Base-by-base conservation (phyloP, 1,140 invertebrate species). In the Rhizoglyphus robini region DNA sequence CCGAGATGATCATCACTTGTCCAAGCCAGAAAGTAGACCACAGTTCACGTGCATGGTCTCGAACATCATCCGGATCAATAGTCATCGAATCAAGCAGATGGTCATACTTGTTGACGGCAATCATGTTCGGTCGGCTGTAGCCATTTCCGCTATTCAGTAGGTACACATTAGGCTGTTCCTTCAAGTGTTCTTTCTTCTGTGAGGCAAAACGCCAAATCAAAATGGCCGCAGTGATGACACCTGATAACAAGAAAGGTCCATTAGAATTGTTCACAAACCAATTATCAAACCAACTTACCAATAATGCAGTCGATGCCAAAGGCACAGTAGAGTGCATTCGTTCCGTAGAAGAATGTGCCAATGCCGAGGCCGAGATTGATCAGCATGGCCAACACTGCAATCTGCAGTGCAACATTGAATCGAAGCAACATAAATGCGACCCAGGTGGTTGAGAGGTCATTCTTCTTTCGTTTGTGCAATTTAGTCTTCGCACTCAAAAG, bases 21-120 rank as follows among this genome's bases (percentile, higher is more conserved):
- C 58, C 58, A 2, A 60, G 15, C 58, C 58, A 60, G 29, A 60
- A 60, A 11, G 58, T 60, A 11, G 32, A 38, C 58, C 58, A 60
- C 27, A 60, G 29, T 46, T 60, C 58, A n/a, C 58, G 3, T 25
- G 23, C 31, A 25, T 54, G 51, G 20, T 54, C 51, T 46, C 41
- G 41, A 51, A 20, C 29, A 23, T n/a, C n/a, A 51, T 51, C 48
- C 1, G 18, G 48, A 23, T 51, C 48, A 51, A 51, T 51, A 51
- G n/a, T n/a, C n/a, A n/a, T 51, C n/a, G 48, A 51, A 20, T 51
- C 4, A 18, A 41, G 36, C 18, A 41, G 8, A 41, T 41, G 8
- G 36, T 11, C 36, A 11, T 11, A 18, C 8, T 41, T 41, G 36
- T 18, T 41, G 36, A 8, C 8, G 36, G 36, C 36, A 41, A 18